A percentile compares a stretch with the other conserved stretches of the same genome.
Conservation (phyloP, 2,888 invertebrate species). For the Sphinx pinastri region DNA sequence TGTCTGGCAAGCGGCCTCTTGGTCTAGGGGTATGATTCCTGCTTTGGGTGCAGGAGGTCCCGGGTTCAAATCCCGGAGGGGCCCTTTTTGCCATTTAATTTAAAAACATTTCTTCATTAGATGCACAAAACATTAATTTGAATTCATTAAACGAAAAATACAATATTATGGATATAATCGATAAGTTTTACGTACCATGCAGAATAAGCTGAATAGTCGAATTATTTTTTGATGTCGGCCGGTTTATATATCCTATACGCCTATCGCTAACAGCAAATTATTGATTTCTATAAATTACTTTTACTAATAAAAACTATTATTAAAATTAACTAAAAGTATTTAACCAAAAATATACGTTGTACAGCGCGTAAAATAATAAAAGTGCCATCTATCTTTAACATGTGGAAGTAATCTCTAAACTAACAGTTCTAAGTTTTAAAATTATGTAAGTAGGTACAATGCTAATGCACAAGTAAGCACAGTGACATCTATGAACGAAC, state of each 20-base stretch:
- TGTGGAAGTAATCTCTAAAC: not conserved
- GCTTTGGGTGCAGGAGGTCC: constrained; percentile 89
- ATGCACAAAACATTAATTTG: not conserved
- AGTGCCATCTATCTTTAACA: not conserved
- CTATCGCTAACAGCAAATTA: not conserved
- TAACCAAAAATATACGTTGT: too few species aligned
- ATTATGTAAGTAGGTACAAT: not conserved
- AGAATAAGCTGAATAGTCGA: too few species aligned
- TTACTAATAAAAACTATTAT: too few species aligned
- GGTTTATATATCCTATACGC: too few species aligned
- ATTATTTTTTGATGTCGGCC: too few species aligned
- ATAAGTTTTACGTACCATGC: too few species aligned
- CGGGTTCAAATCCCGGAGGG: constrained; percentile 89
- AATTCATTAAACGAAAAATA: not conserved
- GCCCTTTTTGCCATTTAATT: constrained; percentile 65
- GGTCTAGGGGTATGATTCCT: constrained; percentile 89
- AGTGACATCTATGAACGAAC: constrained; percentile 29
- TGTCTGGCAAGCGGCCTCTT: constrained; percentile 77
- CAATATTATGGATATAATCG: not conserved
- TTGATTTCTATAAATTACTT: not conserved
- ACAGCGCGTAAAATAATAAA: not conserved
- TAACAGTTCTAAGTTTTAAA: not conserved
- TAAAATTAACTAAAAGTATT: too few species aligned
- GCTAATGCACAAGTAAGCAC: not conserved
- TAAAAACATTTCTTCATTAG: not conserved